phyloP scores from a whole-genome alignment of 2,888 invertebrate species.

The Zootermopsis nevadensis region DNA sequence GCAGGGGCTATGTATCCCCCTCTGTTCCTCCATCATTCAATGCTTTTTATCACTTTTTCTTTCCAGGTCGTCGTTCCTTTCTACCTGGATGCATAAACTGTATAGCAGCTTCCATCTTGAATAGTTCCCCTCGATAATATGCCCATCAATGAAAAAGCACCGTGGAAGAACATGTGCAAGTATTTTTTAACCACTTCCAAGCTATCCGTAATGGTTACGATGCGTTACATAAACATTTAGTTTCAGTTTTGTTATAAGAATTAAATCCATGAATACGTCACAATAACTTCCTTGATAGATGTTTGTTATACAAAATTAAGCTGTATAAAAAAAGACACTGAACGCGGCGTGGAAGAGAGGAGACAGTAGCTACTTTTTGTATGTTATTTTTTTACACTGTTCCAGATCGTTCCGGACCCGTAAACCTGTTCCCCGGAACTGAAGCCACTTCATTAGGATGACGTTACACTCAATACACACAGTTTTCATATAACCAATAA shows the following conservation, averaged over 20 bases:
- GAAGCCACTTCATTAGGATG: too few species aligned
- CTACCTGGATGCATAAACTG: slow-evolving; percentile 3
- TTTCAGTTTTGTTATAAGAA: background rate
- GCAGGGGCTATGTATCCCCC: background rate
- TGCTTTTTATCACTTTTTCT: background rate
- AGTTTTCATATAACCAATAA: too few species aligned
- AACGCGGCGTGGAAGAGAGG: too few species aligned
- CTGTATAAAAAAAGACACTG: too few species aligned
- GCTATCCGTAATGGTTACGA: background rate
- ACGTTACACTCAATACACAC: too few species aligned
- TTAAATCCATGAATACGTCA: too few species aligned
- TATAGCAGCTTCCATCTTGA: background rate
- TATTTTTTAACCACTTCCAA: background rate
- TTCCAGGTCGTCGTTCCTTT: background rate
- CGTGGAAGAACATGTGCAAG: background rate
- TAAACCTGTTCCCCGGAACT: too few species aligned
- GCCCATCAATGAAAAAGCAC: background rate
- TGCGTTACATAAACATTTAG: background rate
- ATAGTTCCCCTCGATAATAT: background rate
- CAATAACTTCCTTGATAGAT: too few species aligned
- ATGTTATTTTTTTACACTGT: too few species aligned
- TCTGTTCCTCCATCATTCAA: background rate
- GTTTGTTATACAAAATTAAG: too few species aligned
- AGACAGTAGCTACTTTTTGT: too few species aligned
- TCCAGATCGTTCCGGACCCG: too few species aligned